Conservation (phyloP, 2,888 invertebrate species). For the Aspidapion aeneum region DNA sequence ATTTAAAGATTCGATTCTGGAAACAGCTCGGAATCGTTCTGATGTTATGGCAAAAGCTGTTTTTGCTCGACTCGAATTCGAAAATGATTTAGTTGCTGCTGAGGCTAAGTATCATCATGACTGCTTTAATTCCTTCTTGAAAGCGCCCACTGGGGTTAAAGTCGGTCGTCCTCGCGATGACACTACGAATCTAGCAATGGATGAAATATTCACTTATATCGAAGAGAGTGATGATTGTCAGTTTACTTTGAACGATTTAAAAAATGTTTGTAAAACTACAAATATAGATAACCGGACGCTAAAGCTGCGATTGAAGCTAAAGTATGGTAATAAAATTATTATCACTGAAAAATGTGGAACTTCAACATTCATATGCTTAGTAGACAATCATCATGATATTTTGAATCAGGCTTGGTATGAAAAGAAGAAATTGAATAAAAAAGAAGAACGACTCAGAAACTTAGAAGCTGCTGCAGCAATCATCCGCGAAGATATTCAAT, state of each 20-base stretch:
- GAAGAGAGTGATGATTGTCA: slow-evolving; percentile 38
- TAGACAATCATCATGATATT: slow-evolving; percentile 13
- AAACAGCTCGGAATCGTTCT: slow-evolving; percentile 26
- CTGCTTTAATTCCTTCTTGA: slow-evolving; percentile 36
- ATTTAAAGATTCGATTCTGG: slow-evolving; percentile 29
- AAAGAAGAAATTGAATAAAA: slow-evolving; percentile 31
- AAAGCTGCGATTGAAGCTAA: slow-evolving; percentile 33
- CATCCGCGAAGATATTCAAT: slow-evolving; percentile 11
- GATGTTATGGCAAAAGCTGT: slow-evolving; percentile 35
- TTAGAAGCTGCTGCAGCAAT: slow-evolving; percentile 8
- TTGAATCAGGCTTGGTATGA: slow-evolving; percentile 31
- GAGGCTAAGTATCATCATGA: slow-evolving; percentile 38
- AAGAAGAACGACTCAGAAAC: slow-evolving; percentile 30
- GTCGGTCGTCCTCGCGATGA: slow-evolving; percentile 38
- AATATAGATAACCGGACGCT: slow-evolving; percentile 34
- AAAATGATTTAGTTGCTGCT: slow-evolving; percentile 35
- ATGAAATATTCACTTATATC: slow-evolving; percentile 39
- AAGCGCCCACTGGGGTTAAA: slow-evolving; percentile 36
- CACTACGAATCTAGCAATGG: slow-evolving; percentile 35
- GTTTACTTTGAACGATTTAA: slow-evolving; percentile 29
- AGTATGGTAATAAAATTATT: slow-evolving; percentile 38
- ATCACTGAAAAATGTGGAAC: slow-evolving; percentile 31
- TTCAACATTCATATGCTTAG: slow-evolving; percentile 26
- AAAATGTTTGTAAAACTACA: slow-evolving; percentile 30
- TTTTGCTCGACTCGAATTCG: slow-evolving; percentile 30